phyloP scores from a whole-genome alignment of 2,797 vertebrate genomes.

The Molossus molossus region DNA sequence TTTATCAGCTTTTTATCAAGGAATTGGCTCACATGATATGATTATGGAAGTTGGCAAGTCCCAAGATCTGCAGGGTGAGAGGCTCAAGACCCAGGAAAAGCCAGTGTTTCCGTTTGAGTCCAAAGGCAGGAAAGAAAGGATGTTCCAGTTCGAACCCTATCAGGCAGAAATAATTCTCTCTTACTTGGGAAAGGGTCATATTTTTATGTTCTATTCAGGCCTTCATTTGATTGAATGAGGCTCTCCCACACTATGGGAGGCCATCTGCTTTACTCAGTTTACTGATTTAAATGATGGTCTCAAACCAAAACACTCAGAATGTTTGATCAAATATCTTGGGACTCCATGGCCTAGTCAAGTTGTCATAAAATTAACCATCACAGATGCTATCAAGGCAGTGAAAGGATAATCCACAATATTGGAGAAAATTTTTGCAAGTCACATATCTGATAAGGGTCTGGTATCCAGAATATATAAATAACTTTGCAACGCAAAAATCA shows the following conservation, averaged over 20 bases:
- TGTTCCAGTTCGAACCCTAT: neutral
- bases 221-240: neutral
- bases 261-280: slow-evolving; percentile 1
- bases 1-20: neutral
- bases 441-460: neutral
- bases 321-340: neutral
- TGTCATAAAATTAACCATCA: slow-evolving; percentile 18
- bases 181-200: neutral
- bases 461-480: slow-evolving; percentile 6
- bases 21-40: neutral
- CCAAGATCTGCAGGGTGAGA: neutral
- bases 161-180: neutral
- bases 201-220: neutral
- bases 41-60: neutral
- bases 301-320: neutral
- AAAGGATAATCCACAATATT: neutral
- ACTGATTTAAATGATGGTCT: slow-evolving; percentile 27
- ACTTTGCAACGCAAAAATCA: neutral
- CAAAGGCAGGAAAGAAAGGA: neutral
- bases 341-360: neutral
- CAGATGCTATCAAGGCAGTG: neutral
- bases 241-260: neutral
- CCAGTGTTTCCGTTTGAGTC: neutral
- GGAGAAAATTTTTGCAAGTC: neutral
- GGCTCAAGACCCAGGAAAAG: neutral